phyloP scores from a whole-genome alignment of 2,888 invertebrate genomes.

The Atethmia centrago region DNA sequence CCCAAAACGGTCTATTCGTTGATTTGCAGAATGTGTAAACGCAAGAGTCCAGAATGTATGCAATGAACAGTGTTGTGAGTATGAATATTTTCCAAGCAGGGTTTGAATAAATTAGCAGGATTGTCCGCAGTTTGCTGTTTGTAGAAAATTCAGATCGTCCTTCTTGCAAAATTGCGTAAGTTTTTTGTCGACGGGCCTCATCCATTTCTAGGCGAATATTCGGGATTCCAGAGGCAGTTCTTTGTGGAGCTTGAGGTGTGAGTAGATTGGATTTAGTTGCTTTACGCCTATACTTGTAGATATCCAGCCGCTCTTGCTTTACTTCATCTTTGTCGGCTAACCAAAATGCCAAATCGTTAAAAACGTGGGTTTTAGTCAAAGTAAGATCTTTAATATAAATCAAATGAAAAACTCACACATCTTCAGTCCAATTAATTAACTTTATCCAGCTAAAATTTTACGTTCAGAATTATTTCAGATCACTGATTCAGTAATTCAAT shows the following conservation, averaged over 20 bases:
- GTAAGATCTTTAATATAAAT: neutral
- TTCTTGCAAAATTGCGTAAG: slow-evolving; percentile 85
- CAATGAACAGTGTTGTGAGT: slow-evolving; percentile 79
- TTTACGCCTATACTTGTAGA: slow-evolving; percentile 80
- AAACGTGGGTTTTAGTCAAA: neutral
- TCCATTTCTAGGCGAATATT: slow-evolving; percentile 73
- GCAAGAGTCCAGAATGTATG: slow-evolving; percentile 82
- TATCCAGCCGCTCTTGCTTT: slow-evolving; percentile 67
- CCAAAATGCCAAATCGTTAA: slow-evolving; percentile 15
- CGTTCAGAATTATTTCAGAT: slow-evolving; percentile 19
- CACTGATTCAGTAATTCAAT: slow-evolving; percentile 42
- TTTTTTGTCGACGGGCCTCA: slow-evolving; percentile 75
- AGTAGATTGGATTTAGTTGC: slow-evolving; percentile 68
- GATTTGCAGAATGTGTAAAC: slow-evolving; percentile 81
- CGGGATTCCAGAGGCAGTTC: slow-evolving; percentile 15
- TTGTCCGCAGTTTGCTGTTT: slow-evolving; percentile 79
- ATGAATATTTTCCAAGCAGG: slow-evolving; percentile 82
- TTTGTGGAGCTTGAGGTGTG: neutral
- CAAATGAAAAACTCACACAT: slow-evolving; percentile 54
- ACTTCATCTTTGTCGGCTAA: slow-evolving; percentile 59
- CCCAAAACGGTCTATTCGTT: slow-evolving; percentile 74
- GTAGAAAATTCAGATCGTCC: slow-evolving; percentile 78
- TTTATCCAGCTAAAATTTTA: slow-evolving; percentile 23
- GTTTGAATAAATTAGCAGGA: slow-evolving; percentile 82
- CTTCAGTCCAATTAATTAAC: slow-evolving; percentile 28